A percentile compares a stretch with the other conserved stretches of the same genome.
Evolutionary conservation across 2,113 vertebrate species (phyloP).

Genomic region (Progne subis): DNA sequence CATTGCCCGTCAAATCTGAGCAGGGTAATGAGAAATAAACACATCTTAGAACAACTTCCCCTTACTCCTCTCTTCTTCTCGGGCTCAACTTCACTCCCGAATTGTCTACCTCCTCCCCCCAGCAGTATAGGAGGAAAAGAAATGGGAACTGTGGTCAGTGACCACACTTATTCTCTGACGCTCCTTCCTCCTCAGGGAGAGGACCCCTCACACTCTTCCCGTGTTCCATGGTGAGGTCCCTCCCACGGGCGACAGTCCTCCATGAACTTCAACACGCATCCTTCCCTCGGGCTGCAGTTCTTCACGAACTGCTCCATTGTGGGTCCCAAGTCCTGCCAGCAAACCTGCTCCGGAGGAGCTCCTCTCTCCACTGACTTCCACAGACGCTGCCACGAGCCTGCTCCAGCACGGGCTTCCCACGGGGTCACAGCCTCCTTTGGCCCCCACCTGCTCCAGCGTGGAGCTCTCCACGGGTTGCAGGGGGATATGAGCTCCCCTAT

Average conservation of each 20-base stretch:
- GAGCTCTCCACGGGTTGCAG: not conserved
- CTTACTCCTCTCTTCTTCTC: not conserved
- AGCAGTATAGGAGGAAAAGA: not conserved
- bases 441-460: not conserved
- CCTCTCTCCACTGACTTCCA: not conserved
- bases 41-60: not conserved
- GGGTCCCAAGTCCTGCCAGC: not conserved
- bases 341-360: not conserved
- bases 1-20: not conserved
- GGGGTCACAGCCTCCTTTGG: not conserved
- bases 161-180: not conserved
- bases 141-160: not conserved
- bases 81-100: not conserved
- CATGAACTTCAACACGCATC: not conserved
- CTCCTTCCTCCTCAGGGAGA: not conserved
- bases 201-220: not conserved
- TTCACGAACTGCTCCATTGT: not conserved
- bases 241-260: accelerated
- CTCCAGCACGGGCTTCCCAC: not conserved
- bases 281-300: not conserved
- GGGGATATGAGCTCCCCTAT: accelerated
- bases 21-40: not conserved
- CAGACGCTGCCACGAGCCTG: not conserved
- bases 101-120: not conserved
- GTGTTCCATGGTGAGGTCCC: not conserved